Conservation (phyloP, 2,113 vertebrate species). For the Sturnus vulgaris region DNA sequence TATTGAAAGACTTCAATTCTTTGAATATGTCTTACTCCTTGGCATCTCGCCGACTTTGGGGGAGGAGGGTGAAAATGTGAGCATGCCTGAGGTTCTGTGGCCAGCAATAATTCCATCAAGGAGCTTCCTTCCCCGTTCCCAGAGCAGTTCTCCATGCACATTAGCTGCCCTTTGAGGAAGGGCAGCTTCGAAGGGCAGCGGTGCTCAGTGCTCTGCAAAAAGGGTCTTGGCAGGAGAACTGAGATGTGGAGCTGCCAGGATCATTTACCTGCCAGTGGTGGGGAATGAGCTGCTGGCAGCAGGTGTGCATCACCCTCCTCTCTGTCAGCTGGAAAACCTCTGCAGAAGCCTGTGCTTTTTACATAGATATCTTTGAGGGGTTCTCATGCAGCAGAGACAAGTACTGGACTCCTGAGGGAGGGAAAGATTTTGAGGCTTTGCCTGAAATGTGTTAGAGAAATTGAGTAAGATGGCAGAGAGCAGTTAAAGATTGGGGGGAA, state of each 20-base stretch:
- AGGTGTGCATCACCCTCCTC: background rate
- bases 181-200: background rate
- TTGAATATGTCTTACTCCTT: conserved; percentile 45
- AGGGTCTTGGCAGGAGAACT: conserved; percentile 36
- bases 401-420: background rate
- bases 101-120: conserved; percentile 11
- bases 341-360: background rate
- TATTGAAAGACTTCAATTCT: conserved; percentile 58
- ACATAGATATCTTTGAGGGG: background rate
- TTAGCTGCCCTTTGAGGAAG: conserved; percentile 3
- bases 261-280: background rate
- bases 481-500: background rate
- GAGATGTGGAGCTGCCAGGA: conserved; percentile 1
- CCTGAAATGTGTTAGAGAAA: background rate
- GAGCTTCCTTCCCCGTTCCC: background rate
- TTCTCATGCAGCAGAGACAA: background rate
- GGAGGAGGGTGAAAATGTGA: conserved; percentile 18
- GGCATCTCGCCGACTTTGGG: background rate
- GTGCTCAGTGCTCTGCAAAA: background rate
- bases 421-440: background rate
- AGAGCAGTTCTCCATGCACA: background rate
- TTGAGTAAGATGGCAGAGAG: background rate
- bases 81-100: conserved; percentile 43
- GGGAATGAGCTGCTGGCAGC: conserved; percentile 13
- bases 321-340: background rate